Conservation (phyloP, 2,797 vertebrate genomes). For the Sebastes trivittatus region DNA sequence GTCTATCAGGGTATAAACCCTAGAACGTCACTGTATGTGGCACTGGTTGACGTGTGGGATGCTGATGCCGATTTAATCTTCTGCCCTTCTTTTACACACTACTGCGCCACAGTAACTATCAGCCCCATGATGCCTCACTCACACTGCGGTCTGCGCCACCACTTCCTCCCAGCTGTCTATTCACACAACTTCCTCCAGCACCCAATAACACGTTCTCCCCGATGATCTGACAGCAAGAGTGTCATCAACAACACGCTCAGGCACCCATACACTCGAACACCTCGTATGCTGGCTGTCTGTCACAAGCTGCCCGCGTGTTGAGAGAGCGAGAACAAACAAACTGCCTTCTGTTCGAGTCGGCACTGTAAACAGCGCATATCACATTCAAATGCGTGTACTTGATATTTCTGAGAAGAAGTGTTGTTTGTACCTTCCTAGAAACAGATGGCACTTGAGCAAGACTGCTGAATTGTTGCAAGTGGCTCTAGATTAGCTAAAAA, state of each 20-base stretch:
- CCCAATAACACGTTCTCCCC: constrained; percentile 39
- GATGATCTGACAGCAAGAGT: constrained; percentile 21
- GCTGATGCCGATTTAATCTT: constrained; percentile 7
- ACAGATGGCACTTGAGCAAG: not conserved
- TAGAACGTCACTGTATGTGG: not conserved
- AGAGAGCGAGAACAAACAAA: constrained; percentile 23
- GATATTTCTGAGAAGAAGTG: constrained; percentile 16
- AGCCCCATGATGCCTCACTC: constrained; percentile 32
- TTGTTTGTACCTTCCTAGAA: constrained; percentile 1
- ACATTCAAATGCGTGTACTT: not conserved
- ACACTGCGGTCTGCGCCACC: constrained; percentile 55
- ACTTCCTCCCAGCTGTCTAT: constrained; percentile 75
- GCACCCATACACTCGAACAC: not conserved
- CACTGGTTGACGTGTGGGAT: not conserved
- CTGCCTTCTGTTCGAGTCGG: not conserved
- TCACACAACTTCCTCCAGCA: constrained; percentile 69
- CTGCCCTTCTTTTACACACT: constrained; percentile 26
- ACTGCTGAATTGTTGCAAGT: not conserved
- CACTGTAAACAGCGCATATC: not conserved
- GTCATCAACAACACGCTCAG: constrained; percentile 47
- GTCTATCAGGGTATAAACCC: not conserved
- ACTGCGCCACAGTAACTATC: constrained; percentile 8
- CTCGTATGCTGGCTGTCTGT: not conserved
- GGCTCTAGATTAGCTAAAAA: not conserved
- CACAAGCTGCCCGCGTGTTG: not conserved